Evolutionary conservation across 37 sponge, comb jelly and placozoan genomes (phyloP), one percentile per base, ranked within the genome.

Genomic region (Bolinopsis microptera): DNA sequence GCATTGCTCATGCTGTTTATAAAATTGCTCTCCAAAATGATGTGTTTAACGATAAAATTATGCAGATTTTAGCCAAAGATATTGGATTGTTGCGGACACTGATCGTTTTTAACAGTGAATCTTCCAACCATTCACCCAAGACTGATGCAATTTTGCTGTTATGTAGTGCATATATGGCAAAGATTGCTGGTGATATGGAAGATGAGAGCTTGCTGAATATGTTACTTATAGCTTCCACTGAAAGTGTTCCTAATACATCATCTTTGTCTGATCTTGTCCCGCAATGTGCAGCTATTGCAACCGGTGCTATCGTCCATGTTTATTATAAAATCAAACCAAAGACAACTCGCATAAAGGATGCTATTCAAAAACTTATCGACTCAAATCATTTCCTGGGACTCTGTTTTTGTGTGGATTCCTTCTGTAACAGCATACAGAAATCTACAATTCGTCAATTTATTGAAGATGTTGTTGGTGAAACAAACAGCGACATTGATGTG

Each of bases 231-330:
- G 37, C 80, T 32, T 77, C 33, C 34, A 77, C 80, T 32, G 32
- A 27, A 13, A 77, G 32, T 36, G 9, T 77, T 1, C 74, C 74
- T 28, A 3, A 9, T 24, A 32, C 27, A 13, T 35, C 27, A 28
- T 32, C 33, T 8, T 48, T 48, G 61, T 35, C 27, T 35, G 80
- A 77, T 35, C 80, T 77, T 77, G 80, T 77, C 1, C 33, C 80
- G 0, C 41, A 86, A 28, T 86, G 90, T 86, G 90, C 90, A n/a
- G 32, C 90, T 86, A 21, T 86, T 1, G 90, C 90, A 86, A 86
- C 61, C 13, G 90, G 90, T 41, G 90, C 36, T 40, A 86, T 39
- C 5, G 35, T 86, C 18, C 90, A 86, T 41, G 41, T 41, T 0
- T 86, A 28, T 38, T 86, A 86, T 34, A 86, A 39, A 27, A 0